A percentile compares a stretch with the other conserved stretches of the same genome.
Conservation (phyloP, 2,797 vertebrate species). For the Platalea minor region DNA sequence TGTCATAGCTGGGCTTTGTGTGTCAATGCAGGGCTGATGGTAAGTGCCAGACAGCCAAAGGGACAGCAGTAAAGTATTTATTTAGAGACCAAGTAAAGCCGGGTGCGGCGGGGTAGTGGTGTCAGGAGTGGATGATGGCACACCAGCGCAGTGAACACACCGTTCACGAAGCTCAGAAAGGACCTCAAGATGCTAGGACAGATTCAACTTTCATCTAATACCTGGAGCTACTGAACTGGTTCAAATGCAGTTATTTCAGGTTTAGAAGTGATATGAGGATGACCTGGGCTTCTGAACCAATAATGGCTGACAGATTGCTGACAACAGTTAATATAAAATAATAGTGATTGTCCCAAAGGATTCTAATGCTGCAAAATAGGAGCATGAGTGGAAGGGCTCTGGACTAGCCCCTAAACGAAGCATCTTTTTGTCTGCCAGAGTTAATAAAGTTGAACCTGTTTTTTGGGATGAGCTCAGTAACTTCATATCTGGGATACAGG, state of each 20-base stretch:
- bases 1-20: background rate
- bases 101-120: background rate
- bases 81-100: background rate
- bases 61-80: background rate
- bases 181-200: background rate
- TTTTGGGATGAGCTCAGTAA: background rate
- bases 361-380: background rate
- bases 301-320: background rate
- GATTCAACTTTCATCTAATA: background rate
- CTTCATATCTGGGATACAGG: background rate
- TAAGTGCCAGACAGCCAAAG: background rate
- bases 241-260: background rate
- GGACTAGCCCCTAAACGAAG: background rate
- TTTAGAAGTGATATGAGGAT: background rate
- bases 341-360: background rate
- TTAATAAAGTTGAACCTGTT: background rate
- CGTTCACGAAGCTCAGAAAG: background rate
- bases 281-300: background rate
- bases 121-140: background rate
- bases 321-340: background rate
- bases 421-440: background rate
- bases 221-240: background rate
- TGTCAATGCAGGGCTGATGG: background rate
- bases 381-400: background rate
- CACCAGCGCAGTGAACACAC: background rate